Conservation (phyloP, 2,797 vertebrate genomes). For the Cryptoblepharus egeriae region DNA sequence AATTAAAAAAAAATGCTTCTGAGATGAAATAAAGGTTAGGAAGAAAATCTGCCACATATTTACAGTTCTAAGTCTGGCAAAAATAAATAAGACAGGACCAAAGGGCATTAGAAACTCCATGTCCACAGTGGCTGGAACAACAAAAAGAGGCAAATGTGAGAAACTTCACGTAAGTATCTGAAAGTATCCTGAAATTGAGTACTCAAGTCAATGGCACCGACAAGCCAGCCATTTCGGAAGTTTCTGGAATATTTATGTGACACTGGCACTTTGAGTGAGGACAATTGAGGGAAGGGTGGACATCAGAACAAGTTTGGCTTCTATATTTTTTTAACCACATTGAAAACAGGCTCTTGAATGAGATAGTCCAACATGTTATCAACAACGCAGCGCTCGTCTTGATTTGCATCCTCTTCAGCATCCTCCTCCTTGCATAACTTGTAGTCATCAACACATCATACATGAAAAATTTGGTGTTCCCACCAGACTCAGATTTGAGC, state of each 20-base stretch:
- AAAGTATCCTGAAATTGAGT: not conserved
- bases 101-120: conserved; percentile 53
- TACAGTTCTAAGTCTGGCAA: conserved; percentile 57
- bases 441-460: not conserved
- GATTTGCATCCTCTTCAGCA: conserved; percentile 25
- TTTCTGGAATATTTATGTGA: conserved; percentile 48
- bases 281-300: conserved; percentile 22
- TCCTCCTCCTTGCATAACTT: conserved; percentile 31
- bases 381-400: conserved; percentile 21
- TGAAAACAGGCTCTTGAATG: conserved; percentile 34
- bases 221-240: conserved; percentile 1
- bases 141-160: conserved; percentile 41
- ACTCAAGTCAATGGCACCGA: not conserved
- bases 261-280: not conserved
- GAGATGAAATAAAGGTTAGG: conserved; percentile 53
- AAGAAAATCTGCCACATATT: conserved; percentile 37
- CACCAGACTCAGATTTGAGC: not conserved
- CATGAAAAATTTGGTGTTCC: not conserved
- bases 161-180: conserved; percentile 18
- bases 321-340: not conserved
- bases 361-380: conserved; percentile 27
- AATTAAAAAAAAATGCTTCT: conserved; percentile 28
- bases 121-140: conserved; percentile 48
- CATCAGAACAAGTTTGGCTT: conserved; percentile 23
- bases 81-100: conserved; percentile 70